phyloP scores from a whole-genome alignment of 2,113 vertebrate species.

The Tylochromis polylepis region DNA sequence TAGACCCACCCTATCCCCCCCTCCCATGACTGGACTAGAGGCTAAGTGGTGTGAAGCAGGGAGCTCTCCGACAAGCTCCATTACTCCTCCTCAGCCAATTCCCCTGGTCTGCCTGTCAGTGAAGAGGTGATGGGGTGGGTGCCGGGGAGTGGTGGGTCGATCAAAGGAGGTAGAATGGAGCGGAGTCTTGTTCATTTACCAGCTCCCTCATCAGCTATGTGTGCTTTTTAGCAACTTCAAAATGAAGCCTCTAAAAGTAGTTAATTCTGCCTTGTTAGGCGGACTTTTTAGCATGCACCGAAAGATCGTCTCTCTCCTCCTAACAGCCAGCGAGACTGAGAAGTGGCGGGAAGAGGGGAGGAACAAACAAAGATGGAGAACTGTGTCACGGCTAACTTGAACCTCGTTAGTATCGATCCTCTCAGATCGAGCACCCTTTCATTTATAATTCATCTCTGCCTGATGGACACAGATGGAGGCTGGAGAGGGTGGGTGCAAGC shows the following conservation, averaged over 20 bases:
- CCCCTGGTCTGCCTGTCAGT: constrained; percentile 63
- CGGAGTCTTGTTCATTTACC: constrained; percentile 2
- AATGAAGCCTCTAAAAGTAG: background rate
- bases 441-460: constrained; percentile 69
- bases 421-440: constrained; percentile 62
- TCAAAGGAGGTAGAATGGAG: constrained; percentile 16
- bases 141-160: constrained; percentile 24
- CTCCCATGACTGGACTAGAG: constrained; percentile 41
- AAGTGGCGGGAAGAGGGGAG: background rate
- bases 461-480: constrained; percentile 40
- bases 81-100: constrained; percentile 66
- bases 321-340: background rate
- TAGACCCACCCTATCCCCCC: background rate
- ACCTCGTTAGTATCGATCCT: constrained; percentile 74
- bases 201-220: background rate
- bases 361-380: constrained; percentile 14
- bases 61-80: constrained; percentile 69
- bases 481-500: background rate
- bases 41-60: constrained; percentile 75
- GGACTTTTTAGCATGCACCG: constrained; percentile 2
- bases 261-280: constrained; percentile 3
- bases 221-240: constrained; percentile 5
- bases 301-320: background rate
- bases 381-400: constrained; percentile 50
- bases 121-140: constrained; percentile 47